These are phyloP conservation scores for Zaprionus taronus DNA, from an alignment of 1,140 invertebrate species.

Conservation along the genomic window DNA sequence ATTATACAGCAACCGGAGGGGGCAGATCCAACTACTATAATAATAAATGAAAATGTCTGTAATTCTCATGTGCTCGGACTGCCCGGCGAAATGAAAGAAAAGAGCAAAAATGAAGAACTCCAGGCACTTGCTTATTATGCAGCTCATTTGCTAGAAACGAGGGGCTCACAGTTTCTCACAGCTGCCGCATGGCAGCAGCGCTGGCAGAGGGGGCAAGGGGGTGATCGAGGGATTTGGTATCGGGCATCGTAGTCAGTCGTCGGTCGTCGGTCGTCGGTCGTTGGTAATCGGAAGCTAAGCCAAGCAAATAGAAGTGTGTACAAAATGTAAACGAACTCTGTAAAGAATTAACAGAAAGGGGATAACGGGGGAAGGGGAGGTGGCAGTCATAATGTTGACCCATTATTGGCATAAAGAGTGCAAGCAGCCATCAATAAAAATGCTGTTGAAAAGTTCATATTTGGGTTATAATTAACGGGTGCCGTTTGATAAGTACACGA, in stretches of 20 bases:
- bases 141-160: constrained; percentile 64
- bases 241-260: background rate
- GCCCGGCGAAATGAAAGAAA: constrained; percentile 31
- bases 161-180: constrained; percentile 36
- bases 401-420: constrained; percentile 43
- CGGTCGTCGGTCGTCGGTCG: background rate
- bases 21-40: constrained; percentile 66
- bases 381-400: constrained; percentile 52
- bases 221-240: background rate
- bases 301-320: constrained; percentile 62
- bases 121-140: constrained; percentile 73
- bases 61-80: constrained; percentile 71
- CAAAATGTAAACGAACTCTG: constrained; percentile 71
- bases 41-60: constrained; percentile 82
- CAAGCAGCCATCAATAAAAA: constrained; percentile 35
- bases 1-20: constrained; percentile 54
- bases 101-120: constrained; percentile 30
- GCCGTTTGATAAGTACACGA: constrained; percentile 65
- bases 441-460: constrained; percentile 44
- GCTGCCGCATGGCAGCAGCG: constrained; percentile 4
- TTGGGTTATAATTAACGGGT: constrained; percentile 47
- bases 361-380: background rate
- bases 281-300: constrained; percentile 72
- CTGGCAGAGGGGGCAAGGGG: background rate
- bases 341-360: background rate